A percentile compares a stretch with the other conserved stretches of the same genome.
Conservation (phyloP, 2,113 vertebrate genomes). For the Aphelocoma coerulescens region DNA sequence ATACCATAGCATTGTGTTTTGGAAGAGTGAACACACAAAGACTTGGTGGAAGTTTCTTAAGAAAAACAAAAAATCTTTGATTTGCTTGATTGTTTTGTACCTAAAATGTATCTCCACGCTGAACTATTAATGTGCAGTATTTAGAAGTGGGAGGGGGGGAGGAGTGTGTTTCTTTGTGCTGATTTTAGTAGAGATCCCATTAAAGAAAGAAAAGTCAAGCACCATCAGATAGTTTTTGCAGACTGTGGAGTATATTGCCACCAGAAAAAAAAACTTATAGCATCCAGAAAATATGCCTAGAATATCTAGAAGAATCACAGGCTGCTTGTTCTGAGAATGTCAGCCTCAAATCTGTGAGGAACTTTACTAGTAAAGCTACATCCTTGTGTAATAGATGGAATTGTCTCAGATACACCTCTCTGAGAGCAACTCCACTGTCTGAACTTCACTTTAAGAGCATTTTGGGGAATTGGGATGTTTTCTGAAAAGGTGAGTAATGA, state of each 20-base stretch:
- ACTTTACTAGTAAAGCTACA: background rate
- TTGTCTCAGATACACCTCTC: background rate
- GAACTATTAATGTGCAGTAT: background rate
- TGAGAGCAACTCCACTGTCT: background rate
- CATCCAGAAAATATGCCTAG: background rate
- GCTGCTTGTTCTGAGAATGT: background rate
- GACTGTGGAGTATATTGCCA: background rate
- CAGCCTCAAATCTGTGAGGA: background rate
- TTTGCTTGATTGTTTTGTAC: background rate
- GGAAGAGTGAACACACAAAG: background rate
- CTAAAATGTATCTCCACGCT: background rate
- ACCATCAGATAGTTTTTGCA: background rate
- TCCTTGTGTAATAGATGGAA: background rate
- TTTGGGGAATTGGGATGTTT: background rate
- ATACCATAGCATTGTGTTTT: background rate
- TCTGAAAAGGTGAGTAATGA: background rate
- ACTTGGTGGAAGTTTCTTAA: background rate
- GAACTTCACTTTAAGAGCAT: background rate
- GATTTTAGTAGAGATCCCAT: background rate
- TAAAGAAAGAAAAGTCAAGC: background rate
- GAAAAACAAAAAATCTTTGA: background rate
- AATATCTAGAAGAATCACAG: background rate
- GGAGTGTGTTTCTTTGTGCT: background rate
- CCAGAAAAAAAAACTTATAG: rapidly evolving
- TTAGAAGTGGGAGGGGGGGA: background rate